phyloP scores from a whole-genome alignment of 2,113 vertebrate species.

The Hyaena hyaena region DNA sequence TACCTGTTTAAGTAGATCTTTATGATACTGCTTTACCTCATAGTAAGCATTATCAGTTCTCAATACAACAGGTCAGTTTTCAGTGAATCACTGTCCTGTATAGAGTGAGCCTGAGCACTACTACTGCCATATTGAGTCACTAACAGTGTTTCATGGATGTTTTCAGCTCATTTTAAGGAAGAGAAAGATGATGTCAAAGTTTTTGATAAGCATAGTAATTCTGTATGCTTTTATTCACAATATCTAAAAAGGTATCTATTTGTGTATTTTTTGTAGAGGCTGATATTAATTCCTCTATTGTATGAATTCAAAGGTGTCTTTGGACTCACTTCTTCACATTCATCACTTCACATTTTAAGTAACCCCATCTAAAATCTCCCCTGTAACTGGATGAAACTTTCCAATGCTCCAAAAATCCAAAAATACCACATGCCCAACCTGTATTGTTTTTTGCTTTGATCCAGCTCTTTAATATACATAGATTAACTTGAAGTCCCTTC shows the following conservation, averaged over 20 bases:
- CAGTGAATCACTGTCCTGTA: neutral
- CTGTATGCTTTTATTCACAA: neutral
- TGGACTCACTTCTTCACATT: neutral
- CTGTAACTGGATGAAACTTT: accelerated
- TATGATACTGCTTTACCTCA: neutral
- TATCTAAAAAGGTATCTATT: neutral
- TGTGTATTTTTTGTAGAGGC: neutral
- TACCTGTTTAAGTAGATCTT: neutral
- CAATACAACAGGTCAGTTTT: neutral
- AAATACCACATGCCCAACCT: neutral
- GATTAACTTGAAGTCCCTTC: neutral
- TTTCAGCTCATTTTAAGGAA: neutral
- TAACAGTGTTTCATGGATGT: neutral
- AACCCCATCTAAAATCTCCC: neutral
- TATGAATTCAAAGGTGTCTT: neutral
- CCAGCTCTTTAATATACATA: neutral
- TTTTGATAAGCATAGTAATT: neutral
- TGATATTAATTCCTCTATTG: neutral
- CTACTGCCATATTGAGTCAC: neutral
- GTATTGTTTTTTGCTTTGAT: neutral
- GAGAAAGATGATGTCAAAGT: neutral
- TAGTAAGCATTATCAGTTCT: neutral
- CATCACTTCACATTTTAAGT: neutral
- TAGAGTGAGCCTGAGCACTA: neutral
- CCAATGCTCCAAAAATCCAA: neutral